Conservation (phyloP, 2,113 vertebrate species). For the Hemibagrus wyckioides region DNA sequence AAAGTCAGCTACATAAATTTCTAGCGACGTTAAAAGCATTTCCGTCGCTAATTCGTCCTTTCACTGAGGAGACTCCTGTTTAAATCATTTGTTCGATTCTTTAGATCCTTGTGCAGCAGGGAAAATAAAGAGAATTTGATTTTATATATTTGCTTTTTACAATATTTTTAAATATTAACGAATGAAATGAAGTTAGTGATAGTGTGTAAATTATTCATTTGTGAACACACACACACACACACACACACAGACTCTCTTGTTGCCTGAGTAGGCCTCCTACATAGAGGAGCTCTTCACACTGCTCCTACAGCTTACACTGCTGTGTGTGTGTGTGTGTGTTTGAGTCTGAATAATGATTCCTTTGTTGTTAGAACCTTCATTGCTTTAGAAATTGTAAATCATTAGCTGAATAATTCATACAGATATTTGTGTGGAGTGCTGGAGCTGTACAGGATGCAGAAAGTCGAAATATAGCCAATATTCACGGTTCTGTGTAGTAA, state of each 20-base stretch:
- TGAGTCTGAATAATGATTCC: slow-evolving; percentile 34
- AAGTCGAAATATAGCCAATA: not conserved
- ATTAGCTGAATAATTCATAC: not conserved
- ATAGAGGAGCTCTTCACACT: slow-evolving; percentile 39
- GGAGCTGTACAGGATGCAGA: not conserved
- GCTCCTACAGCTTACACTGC: slow-evolving; percentile 33
- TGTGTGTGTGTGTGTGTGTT: slow-evolving; percentile 34
- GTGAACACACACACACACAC: not conserved
- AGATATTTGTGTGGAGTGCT: not conserved
- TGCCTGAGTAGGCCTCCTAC: slow-evolving; percentile 30
- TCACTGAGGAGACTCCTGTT: too few relatives aligned
- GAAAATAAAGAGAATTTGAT: too few relatives aligned
- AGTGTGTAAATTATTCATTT: not conserved
- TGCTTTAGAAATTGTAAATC: not conserved
- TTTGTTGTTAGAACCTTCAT: slow-evolving; percentile 3
- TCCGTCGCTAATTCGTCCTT: too few relatives aligned
- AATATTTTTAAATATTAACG: too few relatives aligned
- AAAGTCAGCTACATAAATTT: not conserved
- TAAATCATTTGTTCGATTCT: too few relatives aligned
- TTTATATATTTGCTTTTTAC: too few relatives aligned
- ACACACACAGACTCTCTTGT: slow-evolving; percentile 21
- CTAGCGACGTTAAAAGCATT: not conserved
- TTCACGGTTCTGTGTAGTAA: not conserved
- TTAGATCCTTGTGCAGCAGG: too few relatives aligned
- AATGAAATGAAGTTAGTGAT: not conserved